These are phyloP conservation scores for Diuraphis noxia DNA, from an alignment of 1,140 invertebrate species.

Conservation along the genomic window DNA sequence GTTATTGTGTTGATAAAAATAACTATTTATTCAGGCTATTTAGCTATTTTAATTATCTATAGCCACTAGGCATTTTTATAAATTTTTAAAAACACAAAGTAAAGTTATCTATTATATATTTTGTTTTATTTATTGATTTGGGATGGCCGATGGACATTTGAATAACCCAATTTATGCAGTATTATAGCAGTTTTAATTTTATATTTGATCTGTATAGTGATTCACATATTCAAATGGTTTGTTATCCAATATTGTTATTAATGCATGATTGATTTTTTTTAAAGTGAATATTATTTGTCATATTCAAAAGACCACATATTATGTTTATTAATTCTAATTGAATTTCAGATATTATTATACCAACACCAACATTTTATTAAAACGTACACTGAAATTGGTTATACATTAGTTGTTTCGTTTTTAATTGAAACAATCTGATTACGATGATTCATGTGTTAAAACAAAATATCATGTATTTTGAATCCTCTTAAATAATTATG, in stretches of 20 bases:
- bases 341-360: background rate
- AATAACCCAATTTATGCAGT: no score
- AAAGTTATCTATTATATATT: no score
- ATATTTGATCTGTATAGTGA: background rate
- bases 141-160: no score
- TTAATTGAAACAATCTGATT: background rate
- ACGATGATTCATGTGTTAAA: background rate
- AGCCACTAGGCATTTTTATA: background rate
- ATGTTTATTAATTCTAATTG: background rate
- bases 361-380: background rate
- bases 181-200: background rate
- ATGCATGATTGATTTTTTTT: background rate
- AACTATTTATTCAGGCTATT: background rate
- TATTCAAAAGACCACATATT: background rate
- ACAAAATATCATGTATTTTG: background rate
- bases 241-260: background rate
- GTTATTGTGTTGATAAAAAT: background rate
- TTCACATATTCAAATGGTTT: background rate
- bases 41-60: background rate
- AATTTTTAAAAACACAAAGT: background rate
- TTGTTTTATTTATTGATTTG: background rate
- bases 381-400: background rate
- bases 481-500: background rate
- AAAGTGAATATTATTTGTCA: background rate
- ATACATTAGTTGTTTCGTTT: background rate